A percentile compares a stretch with the other conserved stretches of the same genome.
Conservation (phyloP, 2,888 invertebrate genomes). For the Ashinkailepas kermadecensis region DNA sequence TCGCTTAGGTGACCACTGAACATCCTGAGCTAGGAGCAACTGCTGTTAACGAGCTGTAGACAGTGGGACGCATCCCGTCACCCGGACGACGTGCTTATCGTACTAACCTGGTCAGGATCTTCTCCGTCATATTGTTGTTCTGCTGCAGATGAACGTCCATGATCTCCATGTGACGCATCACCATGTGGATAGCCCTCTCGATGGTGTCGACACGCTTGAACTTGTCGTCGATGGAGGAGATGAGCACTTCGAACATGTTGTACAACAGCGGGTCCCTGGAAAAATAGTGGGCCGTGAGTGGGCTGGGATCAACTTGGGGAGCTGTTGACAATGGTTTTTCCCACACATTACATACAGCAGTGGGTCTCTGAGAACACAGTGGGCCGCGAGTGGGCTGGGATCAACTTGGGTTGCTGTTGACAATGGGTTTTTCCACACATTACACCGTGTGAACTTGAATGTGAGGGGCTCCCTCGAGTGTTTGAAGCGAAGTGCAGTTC, state of each 20-base stretch:
- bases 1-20: too few relatives aligned
- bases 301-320: too few relatives aligned
- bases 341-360: conserved; percentile 42
- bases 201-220: conserved; percentile 77
- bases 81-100: too few relatives aligned
- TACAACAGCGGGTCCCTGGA: conserved; percentile 50
- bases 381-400: neutral
- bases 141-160: conserved; percentile 72
- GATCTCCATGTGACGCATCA: conserved; percentile 75
- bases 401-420: too few relatives aligned
- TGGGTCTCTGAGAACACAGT: conserved; percentile 31
- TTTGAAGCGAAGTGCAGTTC: too few relatives aligned
- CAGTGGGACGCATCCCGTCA: too few relatives aligned
- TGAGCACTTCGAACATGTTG: conserved; percentile 82
- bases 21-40: too few relatives aligned
- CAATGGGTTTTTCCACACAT: too few relatives aligned
- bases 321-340: too few relatives aligned
- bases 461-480: too few relatives aligned
- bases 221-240: conserved; percentile 78
- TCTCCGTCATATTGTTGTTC: conserved; percentile 50
- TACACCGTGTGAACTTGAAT: too few relatives aligned
- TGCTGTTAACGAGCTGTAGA: too few relatives aligned
- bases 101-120: conserved; percentile 3
- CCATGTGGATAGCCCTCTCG: conserved; percentile 77
- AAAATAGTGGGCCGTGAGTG: neutral